Evolutionary conservation across 2,113 vertebrate genomes (phyloP), one percentile per base, ranked within the genome.

Genomic region (Scomber scombrus): DNA sequence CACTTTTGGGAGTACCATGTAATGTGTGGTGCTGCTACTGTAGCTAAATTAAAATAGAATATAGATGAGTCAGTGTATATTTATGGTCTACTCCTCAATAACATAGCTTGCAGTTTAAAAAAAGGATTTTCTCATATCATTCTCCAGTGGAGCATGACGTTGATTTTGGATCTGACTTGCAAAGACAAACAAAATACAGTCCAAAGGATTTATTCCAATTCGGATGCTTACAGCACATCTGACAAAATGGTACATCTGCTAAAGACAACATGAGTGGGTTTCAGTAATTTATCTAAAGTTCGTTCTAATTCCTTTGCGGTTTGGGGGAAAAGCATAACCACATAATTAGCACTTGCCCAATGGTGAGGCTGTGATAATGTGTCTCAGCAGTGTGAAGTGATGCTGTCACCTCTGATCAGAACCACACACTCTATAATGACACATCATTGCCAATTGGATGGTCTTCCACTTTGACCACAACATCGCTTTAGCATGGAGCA

Each of bases 321-420:
- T 75, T 61, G 63, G 60, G 69, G 70, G 75, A 80, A 26, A 81
- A 64, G 23, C 54, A 63, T 52, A 85, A 86, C 80, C 80, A 83
- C 81, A 71, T 92, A 91, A 92, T 93, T 90, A 90, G 57, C 85
- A 73, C 82, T 74, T 67, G 13, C 51, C 71, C 47, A 23, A 26
- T 49, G 47, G 69, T 52, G 49, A 72, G 40, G 49, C 83, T 80
- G 84, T 81, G 86, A 85, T 83, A 84, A 81, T 65, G 51, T 64
- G 81, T 85, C 86, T 23, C 62, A 69, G 74, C 72, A 82, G 71
- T 52, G 61, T 45, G 18, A 82, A 85, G 70, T 71, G 56, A 67
- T 47, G 60, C 82, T 75, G 70, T 72, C 78, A 29, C 57, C 60
- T 75, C 21, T 71, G 40, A 75, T 71, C 58, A 74, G 23, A 52